Evolutionary conservation across 2,797 vertebrate species (phyloP).

Genomic region (Macrochelys suwanniensis): DNA sequence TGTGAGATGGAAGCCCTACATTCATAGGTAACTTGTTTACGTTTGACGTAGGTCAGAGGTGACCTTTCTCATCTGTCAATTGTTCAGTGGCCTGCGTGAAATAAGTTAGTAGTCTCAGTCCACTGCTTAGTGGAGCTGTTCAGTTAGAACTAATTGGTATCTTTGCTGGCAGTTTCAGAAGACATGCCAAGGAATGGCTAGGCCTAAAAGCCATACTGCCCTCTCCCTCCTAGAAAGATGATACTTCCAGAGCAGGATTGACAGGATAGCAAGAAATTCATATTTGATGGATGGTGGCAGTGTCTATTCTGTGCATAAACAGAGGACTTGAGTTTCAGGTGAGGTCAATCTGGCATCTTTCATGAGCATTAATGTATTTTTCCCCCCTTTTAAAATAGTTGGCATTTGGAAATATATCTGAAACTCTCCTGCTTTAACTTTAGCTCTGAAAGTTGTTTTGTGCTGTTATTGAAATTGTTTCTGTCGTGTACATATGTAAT

Average conservation of each 20-base stretch:
- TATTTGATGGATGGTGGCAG: not conserved
- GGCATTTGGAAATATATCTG: not conserved
- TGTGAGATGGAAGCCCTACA: not conserved
- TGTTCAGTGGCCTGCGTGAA: not conserved
- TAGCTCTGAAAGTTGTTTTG: not conserved
- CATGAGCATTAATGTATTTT: not conserved
- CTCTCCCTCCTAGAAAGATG: not conserved
- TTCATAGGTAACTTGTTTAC: not conserved
- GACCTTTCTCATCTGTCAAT: not conserved
- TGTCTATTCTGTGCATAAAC: not conserved
- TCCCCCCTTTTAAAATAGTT: not conserved
- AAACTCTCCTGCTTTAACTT: not conserved
- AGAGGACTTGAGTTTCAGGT: not conserved
- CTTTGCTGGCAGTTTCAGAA: not conserved
- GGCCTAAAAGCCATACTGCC: rapidly evolving
- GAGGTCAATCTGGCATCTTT: not conserved
- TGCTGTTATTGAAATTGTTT: not conserved
- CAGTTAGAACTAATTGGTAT: not conserved
- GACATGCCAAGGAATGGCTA: not conserved
- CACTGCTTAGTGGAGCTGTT: not conserved
- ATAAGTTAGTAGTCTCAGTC: not conserved
- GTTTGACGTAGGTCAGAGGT: not conserved
- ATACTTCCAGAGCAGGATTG: not conserved
- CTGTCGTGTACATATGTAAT: not conserved
- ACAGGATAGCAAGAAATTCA: not conserved